Evolutionary conservation across 2,888 invertebrate species (phyloP), one percentile per base, ranked within the genome.

Genomic region (Artemia sp.): DNA sequence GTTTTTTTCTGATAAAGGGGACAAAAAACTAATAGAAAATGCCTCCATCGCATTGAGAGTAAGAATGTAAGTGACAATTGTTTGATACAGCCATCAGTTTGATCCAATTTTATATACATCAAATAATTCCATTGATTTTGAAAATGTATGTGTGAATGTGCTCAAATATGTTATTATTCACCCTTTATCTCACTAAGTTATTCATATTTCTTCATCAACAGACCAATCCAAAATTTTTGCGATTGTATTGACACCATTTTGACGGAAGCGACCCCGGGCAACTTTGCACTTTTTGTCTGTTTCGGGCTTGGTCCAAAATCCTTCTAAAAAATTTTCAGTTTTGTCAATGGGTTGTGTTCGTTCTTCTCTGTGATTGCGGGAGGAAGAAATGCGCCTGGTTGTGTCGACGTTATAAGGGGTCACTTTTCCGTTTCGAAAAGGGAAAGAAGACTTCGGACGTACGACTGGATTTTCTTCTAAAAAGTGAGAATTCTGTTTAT

Each of bases 261-360:
- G 64, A 8, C 64, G n/a, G 24, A 58, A 58, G 14, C n/a, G n/a
- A 8, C 64, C 64, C 10, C 64, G n/a, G 64, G 64, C 64, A 19
- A 58, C 64, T 10, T 58, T 58, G 11, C 64, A 58, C 64, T 58
- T 58, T 8, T 58, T 58, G 64, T 58, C 64, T 24, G 64, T 58
- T n/a, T 58, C 64, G 9, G 64, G 64, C 24, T 58, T 58, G 14
- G 64, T 58, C 64, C 64, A 58, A 24, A 58, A 58, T 1, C 64
- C 64, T n/a, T 58, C 64, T 10, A 58, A 24, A 24, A 58, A 58
- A 24, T n/a, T 58, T 58, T 58, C 64, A 10, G 64, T 10, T 24
- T 58, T 58, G n/a, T 58, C 64, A 58, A 58, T 58, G n/a, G 64
- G 11, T 24, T 58, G 64, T 10, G 64, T n/a, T 58, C 64, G 64